A percentile compares a stretch with the other conserved stretches of the same genome.
Conservation (phyloP, 1,140 invertebrate genomes). For the Trichonephila clavata region DNA sequence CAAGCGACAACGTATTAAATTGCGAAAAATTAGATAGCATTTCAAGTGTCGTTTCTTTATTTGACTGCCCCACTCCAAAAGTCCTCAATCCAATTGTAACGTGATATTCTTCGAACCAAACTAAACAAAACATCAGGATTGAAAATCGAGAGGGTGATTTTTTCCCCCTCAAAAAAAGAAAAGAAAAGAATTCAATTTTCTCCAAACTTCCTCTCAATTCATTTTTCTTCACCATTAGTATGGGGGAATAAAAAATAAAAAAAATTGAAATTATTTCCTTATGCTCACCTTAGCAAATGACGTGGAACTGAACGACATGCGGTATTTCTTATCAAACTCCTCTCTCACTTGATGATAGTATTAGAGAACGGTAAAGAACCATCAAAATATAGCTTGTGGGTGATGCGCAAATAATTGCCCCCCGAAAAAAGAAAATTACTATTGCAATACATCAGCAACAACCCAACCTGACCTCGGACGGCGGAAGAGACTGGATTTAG, state of each 20-base stretch:
- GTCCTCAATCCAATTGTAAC: too few species aligned
- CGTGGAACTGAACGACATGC: neutral
- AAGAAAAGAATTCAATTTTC: neutral
- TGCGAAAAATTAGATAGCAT: too few species aligned
- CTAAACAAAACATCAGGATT: too few species aligned
- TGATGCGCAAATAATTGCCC: constrained; percentile 69
- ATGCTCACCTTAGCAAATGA: constrained; percentile 23
- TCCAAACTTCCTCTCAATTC: neutral
- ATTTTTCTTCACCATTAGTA: neutral
- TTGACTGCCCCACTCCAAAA: too few species aligned
- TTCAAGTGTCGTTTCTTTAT: too few species aligned
- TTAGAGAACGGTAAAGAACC: constrained; percentile 45
- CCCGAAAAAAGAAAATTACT: constrained; percentile 33
- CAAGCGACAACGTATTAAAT: too few species aligned
- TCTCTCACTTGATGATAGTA: constrained; percentile 28
- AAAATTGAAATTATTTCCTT: neutral
- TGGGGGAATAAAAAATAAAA: neutral
- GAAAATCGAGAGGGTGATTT: too few species aligned
- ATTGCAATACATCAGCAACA: constrained; percentile 16
- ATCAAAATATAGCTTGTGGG: constrained; percentile 14
- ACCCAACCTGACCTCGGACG: neutral
- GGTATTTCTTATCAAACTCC: constrained; percentile 10
- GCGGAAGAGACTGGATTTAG: neutral
- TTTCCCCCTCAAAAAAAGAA: neutral
- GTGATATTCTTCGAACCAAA: too few species aligned